Evolutionary conservation across 1,140 invertebrate species (phyloP).

Genomic region (Tetramorium alpestre): DNA sequence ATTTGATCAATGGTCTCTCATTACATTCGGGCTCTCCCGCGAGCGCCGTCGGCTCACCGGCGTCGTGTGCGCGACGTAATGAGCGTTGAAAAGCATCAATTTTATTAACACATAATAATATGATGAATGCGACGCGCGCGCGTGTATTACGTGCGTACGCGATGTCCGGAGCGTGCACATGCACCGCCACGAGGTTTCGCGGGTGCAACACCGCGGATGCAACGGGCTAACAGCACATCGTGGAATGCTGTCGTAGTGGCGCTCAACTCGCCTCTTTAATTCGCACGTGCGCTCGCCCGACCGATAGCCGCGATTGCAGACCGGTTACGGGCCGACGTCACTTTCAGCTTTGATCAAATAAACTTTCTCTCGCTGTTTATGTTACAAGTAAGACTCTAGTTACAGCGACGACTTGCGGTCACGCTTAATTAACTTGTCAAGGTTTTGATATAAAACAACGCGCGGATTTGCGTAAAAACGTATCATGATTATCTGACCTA

Average conservation of each 20-base stretch:
- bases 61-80: neutral
- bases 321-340: constrained; percentile 26
- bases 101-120: constrained; percentile 59
- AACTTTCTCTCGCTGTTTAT: constrained; percentile 8
- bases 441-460: neutral
- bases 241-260: constrained; percentile 86
- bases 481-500: neutral
- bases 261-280: constrained; percentile 85
- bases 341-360: constrained; percentile 31
- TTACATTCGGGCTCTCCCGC: constrained; percentile 3
- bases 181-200: constrained; percentile 21
- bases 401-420: neutral
- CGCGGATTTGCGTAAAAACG: neutral
- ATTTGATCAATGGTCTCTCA: neutral
- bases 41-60: neutral
- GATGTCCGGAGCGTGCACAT: constrained; percentile 17
- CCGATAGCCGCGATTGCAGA: constrained; percentile 3
- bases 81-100: constrained; percentile 43
- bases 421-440: constrained; percentile 14
- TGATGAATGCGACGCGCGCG: constrained; percentile 48
- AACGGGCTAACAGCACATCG: constrained; percentile 79
- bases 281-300: constrained; percentile 76
- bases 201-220: constrained; percentile 76
- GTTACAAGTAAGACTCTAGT: neutral
- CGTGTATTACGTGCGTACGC: constrained; percentile 20